A percentile compares a stretch with the other conserved stretches of the same genome.
Conservation (phyloP, 2,797 vertebrate species). For the Chromis chromis region DNA sequence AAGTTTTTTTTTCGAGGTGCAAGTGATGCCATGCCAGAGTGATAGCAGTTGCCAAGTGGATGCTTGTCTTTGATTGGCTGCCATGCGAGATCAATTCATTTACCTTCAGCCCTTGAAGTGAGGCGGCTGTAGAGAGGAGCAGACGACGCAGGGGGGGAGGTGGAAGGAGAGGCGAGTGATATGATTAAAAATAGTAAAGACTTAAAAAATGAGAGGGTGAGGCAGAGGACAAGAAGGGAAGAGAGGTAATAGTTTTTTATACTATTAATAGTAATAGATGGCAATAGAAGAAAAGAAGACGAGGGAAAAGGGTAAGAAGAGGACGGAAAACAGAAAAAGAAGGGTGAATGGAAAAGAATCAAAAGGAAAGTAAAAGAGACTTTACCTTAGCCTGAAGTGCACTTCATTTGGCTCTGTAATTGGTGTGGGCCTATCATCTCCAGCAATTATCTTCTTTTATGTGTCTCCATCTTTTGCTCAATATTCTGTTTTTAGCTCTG, state of each 20-base stretch:
- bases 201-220: conserved; percentile 8
- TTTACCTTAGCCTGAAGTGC: conserved; percentile 41
- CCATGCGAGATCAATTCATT: conserved; percentile 60
- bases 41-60: conserved; percentile 49
- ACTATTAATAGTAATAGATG: conserved; percentile 43
- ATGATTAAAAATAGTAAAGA: conserved; percentile 47
- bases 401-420: conserved; percentile 27
- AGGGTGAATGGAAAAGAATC: conserved; percentile 21
- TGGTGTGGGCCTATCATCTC: conserved; percentile 1
- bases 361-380: conserved; percentile 17
- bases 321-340: not conserved
- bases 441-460: conserved; percentile 17
- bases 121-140: conserved; percentile 17
- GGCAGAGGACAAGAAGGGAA: conserved; percentile 26
- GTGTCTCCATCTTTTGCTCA: conserved; percentile 3
- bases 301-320: not conserved
- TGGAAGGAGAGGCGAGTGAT: conserved; percentile 22
- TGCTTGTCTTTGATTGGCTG: conserved; percentile 68
- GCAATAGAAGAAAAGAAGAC: conserved; percentile 18
- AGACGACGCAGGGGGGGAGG: not conserved
- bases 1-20: not conserved
- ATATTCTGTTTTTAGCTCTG: conserved; percentile 13
- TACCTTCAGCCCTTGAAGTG: conserved; percentile 55
- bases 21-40: conserved; percentile 53
- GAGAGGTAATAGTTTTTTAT: conserved; percentile 15